A percentile compares a stretch with the other conserved stretches of the same genome.
These are phyloP conservation scores for Girardinichthys multiradiatus DNA, from an alignment of 2,113 vertebrate genomes.

Conservation along the genomic window DNA sequence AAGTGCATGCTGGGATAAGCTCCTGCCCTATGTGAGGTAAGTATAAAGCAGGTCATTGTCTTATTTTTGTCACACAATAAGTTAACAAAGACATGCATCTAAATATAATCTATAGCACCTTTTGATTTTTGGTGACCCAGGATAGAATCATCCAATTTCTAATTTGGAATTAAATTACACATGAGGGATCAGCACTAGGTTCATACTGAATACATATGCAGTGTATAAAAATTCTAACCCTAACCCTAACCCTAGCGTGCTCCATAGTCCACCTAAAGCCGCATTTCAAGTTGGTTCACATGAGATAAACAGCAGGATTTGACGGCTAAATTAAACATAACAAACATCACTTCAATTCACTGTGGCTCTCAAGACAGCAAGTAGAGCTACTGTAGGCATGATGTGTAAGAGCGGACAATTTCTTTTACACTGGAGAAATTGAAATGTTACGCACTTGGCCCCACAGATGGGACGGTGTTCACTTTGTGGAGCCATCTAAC, in stretches of 20 bases:
- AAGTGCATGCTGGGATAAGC: conserved; percentile 48
- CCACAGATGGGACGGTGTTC: conserved; percentile 47
- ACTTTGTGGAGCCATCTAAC: conserved; percentile 17
- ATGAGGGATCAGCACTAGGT: conserved; percentile 15
- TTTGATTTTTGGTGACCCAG: conserved; percentile 20
- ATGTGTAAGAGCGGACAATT: not conserved
- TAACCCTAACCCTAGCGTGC: conserved; percentile 33
- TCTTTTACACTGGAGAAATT: conserved; percentile 15
- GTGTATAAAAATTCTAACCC: conserved; percentile 3
- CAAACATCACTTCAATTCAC: not conserved
- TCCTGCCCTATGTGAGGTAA: conserved; percentile 28
- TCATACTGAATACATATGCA: not conserved
- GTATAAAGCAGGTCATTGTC: conserved; percentile 18
- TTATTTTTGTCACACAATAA: not conserved
- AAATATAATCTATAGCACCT: not conserved
- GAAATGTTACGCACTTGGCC: not conserved
- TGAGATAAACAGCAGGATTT: conserved; percentile 53
- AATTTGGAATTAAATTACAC: conserved; percentile 38
- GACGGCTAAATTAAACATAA: conserved; percentile 38
- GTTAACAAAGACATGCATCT: not conserved
- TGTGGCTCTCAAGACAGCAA: conserved; percentile 3
- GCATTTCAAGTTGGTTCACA: conserved; percentile 57
- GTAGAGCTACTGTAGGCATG: not conserved
- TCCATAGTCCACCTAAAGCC: conserved; percentile 47
- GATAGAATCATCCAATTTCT: conserved; percentile 30